phyloP scores from a whole-genome alignment of 2,888 invertebrate genomes.

The Catocala sponsa region DNA sequence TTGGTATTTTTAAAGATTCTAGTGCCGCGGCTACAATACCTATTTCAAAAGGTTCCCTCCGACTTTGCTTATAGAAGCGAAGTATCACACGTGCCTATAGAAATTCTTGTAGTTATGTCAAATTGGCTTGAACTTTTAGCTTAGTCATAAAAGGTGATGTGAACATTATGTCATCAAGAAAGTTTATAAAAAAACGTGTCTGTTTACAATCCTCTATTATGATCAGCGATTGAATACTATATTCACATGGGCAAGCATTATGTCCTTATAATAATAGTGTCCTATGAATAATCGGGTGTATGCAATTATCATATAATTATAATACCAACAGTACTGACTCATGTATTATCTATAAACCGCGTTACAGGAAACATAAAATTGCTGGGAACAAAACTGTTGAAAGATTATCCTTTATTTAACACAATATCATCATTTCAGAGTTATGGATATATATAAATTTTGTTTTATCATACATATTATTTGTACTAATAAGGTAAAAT shows the following conservation, averaged over 20 bases:
- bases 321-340: constrained; percentile 26
- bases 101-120: no score
- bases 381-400: constrained; percentile 27
- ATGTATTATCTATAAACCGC: constrained; percentile 39
- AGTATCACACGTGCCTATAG: no score
- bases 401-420: constrained; percentile 28
- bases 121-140: neutral
- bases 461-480: constrained; percentile 32
- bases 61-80: no score
- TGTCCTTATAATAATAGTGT: constrained; percentile 28
- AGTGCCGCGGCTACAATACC: no score
- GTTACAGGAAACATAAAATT: constrained; percentile 46
- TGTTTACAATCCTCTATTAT: constrained; percentile 34
- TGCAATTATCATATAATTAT: constrained; percentile 35
- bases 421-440: constrained; percentile 39
- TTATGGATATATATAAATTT: no score
- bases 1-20: no score
- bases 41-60: no score
- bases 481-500: no score
- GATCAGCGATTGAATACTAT: constrained; percentile 34
- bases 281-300: constrained; percentile 28
- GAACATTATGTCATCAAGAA: constrained; percentile 25
- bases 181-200: constrained; percentile 20
- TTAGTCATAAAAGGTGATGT: constrained; percentile 7
- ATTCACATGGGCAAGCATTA: no score